Evolutionary conservation across 2,113 vertebrate genomes (phyloP).

Genomic region (Crotalus horridus): DNA sequence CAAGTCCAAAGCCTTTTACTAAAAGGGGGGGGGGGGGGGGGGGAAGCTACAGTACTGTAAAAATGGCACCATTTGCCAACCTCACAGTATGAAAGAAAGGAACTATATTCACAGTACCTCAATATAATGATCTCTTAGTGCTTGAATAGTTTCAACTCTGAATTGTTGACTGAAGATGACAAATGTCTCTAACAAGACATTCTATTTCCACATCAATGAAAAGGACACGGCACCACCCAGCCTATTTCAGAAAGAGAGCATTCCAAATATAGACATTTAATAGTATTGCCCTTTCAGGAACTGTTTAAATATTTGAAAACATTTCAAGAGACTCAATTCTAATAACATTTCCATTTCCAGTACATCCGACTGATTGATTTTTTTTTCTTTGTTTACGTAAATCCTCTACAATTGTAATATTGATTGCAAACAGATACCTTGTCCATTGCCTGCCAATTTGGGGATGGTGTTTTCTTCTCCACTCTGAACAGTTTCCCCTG

Average conservation of each 20-base stretch:
- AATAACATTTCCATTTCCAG: slow-evolving; percentile 17
- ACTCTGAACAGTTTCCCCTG: not conserved
- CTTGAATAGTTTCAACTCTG: slow-evolving; percentile 51
- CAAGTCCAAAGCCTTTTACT: slow-evolving; percentile 10
- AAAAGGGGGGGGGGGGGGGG: not conserved
- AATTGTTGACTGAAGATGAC: slow-evolving; percentile 52
- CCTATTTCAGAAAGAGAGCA: slow-evolving; percentile 23
- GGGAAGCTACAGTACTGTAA: not conserved
- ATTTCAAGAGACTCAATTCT: slow-evolving; percentile 33
- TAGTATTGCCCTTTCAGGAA: slow-evolving; percentile 27
- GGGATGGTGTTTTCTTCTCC: not conserved
- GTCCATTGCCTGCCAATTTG: slow-evolving; percentile 14
- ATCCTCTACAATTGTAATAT: slow-evolving; percentile 20
- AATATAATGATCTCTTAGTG: slow-evolving; percentile 41
- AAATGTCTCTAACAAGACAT: slow-evolving; percentile 54
- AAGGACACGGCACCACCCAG: slow-evolving; percentile 40
- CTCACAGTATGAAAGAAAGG: slow-evolving; percentile 25
- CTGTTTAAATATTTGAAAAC: slow-evolving; percentile 35
- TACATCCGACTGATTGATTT: slow-evolving; percentile 2
- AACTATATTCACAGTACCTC: slow-evolving; percentile 14
- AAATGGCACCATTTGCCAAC: slow-evolving; percentile 25
- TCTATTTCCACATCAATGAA: slow-evolving; percentile 49
- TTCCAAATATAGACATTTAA: slow-evolving; percentile 36
- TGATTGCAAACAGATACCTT: slow-evolving; percentile 30
- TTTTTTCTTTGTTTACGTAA: slow-evolving; percentile 23